A percentile compares a stretch with the other conserved stretches of the same genome.
phyloP scores from a whole-genome alignment of 2,888 invertebrate species.

The Eupithecia abbreviata region DNA sequence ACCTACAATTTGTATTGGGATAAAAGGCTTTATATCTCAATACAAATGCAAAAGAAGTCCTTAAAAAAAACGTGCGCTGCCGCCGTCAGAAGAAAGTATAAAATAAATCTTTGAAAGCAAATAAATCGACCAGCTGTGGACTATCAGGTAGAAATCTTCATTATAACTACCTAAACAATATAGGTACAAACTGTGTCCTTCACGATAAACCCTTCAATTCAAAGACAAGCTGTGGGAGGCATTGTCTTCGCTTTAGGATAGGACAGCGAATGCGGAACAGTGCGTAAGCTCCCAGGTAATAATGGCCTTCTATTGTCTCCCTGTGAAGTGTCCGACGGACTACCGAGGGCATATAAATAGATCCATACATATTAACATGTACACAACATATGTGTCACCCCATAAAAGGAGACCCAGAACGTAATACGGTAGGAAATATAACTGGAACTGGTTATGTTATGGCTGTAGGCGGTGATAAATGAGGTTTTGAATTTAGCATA shows the following conservation, averaged over 20 bases:
- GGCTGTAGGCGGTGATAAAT: background rate
- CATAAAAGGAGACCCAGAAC: background rate
- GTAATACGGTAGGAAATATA: background rate
- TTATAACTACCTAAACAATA: background rate
- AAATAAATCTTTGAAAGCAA: no score
- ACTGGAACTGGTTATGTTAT: background rate
- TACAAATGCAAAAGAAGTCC: no score
- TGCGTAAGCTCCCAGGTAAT: slow-evolving; percentile 8
- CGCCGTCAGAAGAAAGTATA: no score
- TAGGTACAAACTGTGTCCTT: background rate
- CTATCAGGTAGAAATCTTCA: background rate
- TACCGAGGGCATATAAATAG: background rate
- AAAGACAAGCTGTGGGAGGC: background rate
- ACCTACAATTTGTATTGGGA: no score
- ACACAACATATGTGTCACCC: background rate
- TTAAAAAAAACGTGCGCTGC: no score
- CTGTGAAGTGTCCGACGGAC: background rate
- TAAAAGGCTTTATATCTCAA: no score
- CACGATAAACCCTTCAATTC: slow-evolving; percentile 1
- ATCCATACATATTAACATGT: background rate
- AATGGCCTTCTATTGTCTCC: background rate
- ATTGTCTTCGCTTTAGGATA: background rate
- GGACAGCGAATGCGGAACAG: background rate
- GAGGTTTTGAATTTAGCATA: background rate
- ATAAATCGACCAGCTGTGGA: no score